Percentiles rank a stretch among this genome's conserved stretches.
phyloP scores from a whole-genome alignment of 2,888 invertebrate species.

The Furcula furcula region DNA sequence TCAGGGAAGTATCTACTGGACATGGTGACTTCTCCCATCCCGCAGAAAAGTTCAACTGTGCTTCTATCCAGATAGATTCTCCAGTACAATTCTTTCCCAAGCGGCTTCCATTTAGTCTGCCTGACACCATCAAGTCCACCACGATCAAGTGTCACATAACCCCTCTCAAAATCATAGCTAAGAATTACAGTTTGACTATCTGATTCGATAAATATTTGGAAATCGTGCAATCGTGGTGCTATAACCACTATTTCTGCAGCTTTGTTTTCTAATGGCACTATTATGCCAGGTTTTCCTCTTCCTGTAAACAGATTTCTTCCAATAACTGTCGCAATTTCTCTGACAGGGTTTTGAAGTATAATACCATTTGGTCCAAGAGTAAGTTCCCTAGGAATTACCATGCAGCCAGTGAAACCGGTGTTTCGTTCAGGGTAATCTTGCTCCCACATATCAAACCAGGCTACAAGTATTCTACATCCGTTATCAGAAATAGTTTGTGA shows the following conservation, averaged over 20 bases:
- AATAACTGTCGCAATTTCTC: conserved; percentile 32
- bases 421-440: conserved; percentile 53
- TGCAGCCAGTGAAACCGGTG: conserved; percentile 64
- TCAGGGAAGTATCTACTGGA: conserved; percentile 56
- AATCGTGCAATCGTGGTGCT: conserved; percentile 25
- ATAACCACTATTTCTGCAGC: conserved; percentile 48
- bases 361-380: conserved; percentile 35
- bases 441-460: conserved; percentile 75
- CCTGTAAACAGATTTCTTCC: conserved; percentile 33
- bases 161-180: conserved; percentile 35
- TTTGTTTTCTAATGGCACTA: conserved; percentile 37
- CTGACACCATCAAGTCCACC: conserved; percentile 56
- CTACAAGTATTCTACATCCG: conserved; percentile 52
- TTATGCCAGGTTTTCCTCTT: conserved; percentile 19
- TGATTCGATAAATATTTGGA: conserved; percentile 46
- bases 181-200: conserved; percentile 37
- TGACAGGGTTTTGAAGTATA: conserved; percentile 52
- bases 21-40: conserved; percentile 54
- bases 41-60: conserved; percentile 56
- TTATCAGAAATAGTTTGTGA: conserved; percentile 54
- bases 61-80: conserved; percentile 54
- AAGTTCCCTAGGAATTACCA: conserved; percentile 60
- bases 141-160: conserved; percentile 50
- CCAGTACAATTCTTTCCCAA: conserved; percentile 25
- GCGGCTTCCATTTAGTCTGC: conserved; percentile 54